A percentile compares a stretch with the other conserved stretches of the same genome.
These are phyloP conservation scores for Sinocyclocheilus maitianheensis DNA, from an alignment of 2,113 vertebrate genomes.

Conservation along the genomic window DNA sequence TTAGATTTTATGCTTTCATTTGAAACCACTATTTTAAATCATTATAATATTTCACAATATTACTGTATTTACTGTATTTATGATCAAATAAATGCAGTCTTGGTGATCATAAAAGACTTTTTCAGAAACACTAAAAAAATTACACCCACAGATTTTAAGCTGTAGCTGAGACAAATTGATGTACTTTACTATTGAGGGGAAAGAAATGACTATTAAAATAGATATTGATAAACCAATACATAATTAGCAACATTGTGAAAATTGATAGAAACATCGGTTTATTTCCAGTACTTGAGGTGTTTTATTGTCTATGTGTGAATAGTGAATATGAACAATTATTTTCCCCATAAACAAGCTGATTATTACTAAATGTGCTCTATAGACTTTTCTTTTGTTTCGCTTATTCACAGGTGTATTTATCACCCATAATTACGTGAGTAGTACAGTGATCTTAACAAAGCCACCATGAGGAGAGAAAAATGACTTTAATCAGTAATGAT, in stretches of 20 bases:
- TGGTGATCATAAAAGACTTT: too few species aligned
- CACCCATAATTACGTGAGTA: not conserved
- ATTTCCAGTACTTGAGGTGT: too few species aligned
- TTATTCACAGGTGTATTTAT: slow-evolving; percentile 15
- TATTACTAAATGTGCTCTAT: not conserved
- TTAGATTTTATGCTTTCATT: not conserved
- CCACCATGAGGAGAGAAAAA: not conserved
- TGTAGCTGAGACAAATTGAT: too few species aligned
- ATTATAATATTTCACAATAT: not conserved
- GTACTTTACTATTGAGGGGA: too few species aligned
- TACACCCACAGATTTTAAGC: too few species aligned
- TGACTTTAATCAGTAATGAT: not conserved
- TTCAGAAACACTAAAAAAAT: too few species aligned
- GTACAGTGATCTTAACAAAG: not conserved
- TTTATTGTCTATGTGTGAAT: too few species aligned
- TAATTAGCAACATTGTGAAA: too few species aligned
- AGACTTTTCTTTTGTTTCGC: not conserved
- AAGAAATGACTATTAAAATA: too few species aligned
- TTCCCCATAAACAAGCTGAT: not conserved
- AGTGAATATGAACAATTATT: not conserved
- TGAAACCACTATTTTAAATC: not conserved
- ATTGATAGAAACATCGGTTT: too few species aligned
- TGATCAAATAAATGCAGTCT: not conserved
- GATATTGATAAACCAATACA: too few species aligned
- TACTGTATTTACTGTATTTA: not conserved